Evolutionary conservation across 2,888 invertebrate species (phyloP), one percentile per base, ranked within the genome.

Genomic region (Hirtodrosophila alboralis): DNA sequence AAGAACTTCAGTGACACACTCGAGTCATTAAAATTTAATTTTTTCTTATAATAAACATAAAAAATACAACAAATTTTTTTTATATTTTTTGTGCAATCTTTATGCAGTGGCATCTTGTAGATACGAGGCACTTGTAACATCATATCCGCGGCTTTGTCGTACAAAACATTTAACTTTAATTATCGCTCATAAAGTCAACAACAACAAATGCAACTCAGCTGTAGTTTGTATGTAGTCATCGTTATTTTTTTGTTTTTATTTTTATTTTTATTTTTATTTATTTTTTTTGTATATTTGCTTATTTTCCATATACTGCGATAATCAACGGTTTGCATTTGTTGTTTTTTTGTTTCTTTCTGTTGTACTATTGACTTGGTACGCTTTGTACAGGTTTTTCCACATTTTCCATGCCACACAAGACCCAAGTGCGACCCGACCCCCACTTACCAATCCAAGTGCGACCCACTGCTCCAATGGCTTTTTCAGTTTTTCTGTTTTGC

Each of bases 381-480:
- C 58, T 63, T 56, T 64, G 34, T 69, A 76, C 81, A 81, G 79
- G 79, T 79, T 81, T 72, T 80, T 75, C 73, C 74, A 80, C 75
- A 80, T 78, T 81, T 80, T 75, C 71, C 47, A 28, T 48, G 60
- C 70, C 63, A 64, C 63, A 64, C 56, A 64, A 43, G 37, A 54
- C 47, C 60, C 53, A 62, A 52, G 31, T 54, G 49, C 62, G 63
- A 71, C 58, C 54, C 59, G 59, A 68, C 40, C 51, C 36, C 43
- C 51, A 47, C 60, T 28, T 43, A 43, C 21, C 30, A 36, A 13
- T 34, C 72, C 74, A 76, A 76, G 72, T 68, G 63, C 73, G 78
- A 81, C 79, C 78, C 79, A 79, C 63, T 81, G 79, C 81, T 76
- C 79, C 79, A 79, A 77, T 79, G 76, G 70, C 74, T 72, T 66